Conservation (phyloP, 2,797 vertebrate species). For the Semotilus atromaculatus region DNA sequence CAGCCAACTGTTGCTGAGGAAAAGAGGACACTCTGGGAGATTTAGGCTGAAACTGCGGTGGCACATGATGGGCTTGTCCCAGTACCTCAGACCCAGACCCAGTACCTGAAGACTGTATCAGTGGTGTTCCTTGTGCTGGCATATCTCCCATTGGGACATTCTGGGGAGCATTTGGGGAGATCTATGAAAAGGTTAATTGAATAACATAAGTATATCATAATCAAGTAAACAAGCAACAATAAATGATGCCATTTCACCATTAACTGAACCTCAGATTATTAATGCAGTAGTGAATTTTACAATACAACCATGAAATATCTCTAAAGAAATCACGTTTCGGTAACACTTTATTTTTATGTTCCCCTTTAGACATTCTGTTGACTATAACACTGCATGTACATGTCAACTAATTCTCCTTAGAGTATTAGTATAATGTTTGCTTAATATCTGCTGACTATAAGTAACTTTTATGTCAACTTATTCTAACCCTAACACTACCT, state of each 20-base stretch:
- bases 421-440: too few relatives aligned
- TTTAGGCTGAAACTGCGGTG: slow-evolving; percentile 60
- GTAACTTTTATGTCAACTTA: not conserved
- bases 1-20: slow-evolving; percentile 49
- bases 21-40: slow-evolving; percentile 54
- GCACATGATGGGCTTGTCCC: not conserved
- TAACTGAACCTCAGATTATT: not conserved
- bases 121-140: not conserved
- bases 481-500: not conserved
- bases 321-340: too few relatives aligned
- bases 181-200: not conserved
- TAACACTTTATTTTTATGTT: too few relatives aligned
- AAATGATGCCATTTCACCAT: not conserved
- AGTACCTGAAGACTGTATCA: not conserved
- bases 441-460: not conserved
- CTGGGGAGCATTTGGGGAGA: not conserved
- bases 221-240: not conserved
- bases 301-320: too few relatives aligned
- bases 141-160: not conserved
- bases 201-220: not conserved
- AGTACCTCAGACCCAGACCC: not conserved
- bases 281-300: not conserved
- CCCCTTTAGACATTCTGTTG: too few relatives aligned
- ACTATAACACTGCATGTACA: too few relatives aligned
- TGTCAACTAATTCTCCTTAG: too few relatives aligned